Base-by-base conservation (phyloP, 2,888 invertebrate species). In the Caradrina kadenii region DNA sequence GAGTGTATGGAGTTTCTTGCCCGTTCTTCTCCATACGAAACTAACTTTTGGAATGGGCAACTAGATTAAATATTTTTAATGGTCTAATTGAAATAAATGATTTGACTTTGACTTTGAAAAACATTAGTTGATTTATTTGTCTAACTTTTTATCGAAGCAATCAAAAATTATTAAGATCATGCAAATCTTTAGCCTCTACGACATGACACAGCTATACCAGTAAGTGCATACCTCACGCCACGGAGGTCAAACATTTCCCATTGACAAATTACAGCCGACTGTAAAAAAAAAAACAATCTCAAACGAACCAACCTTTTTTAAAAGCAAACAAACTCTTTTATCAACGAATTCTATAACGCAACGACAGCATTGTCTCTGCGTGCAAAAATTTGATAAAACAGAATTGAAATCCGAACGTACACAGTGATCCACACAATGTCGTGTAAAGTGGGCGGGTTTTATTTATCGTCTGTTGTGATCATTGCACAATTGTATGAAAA, bases 381-480 rank as follows among this genome's bases (percentile, higher is more conserved):
- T 79, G 71, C 70, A 76, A 68, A 79, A 73, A 81, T 79, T 85
- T 81, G 73, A 84, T 86, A 84, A 77, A 79, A 79, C 67, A 69
- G 72, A 83, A 84, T 82, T 81, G 69, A 82, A 86, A 83, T 80
- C 55, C 78, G 61, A 72, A 73, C 69, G 75, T 45, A 60, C 71
- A 39, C 64, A 71, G 69, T 60, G 77, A 75, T 52, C 55, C 76
- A 63, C 53, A 80, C 81, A 84, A 80, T 78, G 50, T 72, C 60
- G 58, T 78, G 69, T 69, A 88, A 91, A 92, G 86, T 91, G 85
- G 94, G 94, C 93, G 94, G 93, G 90, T 89, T 89, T 91, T 92
- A 93, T 94, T 93, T 93, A 93, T 92, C 86, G 88, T 87, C 86
- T 91, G 92, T 93, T 93, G 88, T 93, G 93, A 93, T 93, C 88